Base-by-base conservation (phyloP, 2,888 invertebrate genomes). In the Harpalus rufipes region DNA sequence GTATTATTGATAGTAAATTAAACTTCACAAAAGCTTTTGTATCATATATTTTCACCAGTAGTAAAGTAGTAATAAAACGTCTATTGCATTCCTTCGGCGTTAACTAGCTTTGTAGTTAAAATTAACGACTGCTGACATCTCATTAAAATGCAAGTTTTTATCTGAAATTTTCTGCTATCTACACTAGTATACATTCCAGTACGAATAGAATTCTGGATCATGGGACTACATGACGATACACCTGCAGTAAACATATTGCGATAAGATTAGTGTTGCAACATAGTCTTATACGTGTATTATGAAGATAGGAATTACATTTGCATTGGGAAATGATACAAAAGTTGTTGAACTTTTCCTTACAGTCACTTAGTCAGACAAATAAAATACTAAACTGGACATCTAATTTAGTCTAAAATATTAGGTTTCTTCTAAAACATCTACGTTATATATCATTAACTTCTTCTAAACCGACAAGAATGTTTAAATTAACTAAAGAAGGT, bases 81-180 rank as follows among this genome's bases (percentile, higher is more conserved):
- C n/a, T 14, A n/a, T 68, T 14, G 32, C 68, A 68, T 68, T 68
- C 68, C 68, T 68, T 39, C 32, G 14, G 39, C 39, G 32, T 12
- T 68, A 68, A 68, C 68, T 68, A 68, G 39, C 68, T 12, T 14
- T 32, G 68, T n/a, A 14, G 63, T 32, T 39, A 39, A 68, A 68
- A 68, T 68, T 68, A 68, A 39, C 68, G 68, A 68, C 68, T 68
- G 39, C 14, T 39, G 68, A 68, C 68, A 68, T 32, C 68, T 68
- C 68, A 68, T 68, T 68, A 39, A 68, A 68, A 68, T 68, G 68
- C 68, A 14, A 39, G 12, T 39, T 68, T 68, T 68, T 39, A 68
- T 68, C 63, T 63, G 25, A 25, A 63, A 25, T 25, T 63, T 25
- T 21, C 16, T 63, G 10, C 21, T 25, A 63, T 63, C 63, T 12